A percentile compares a stretch with the other conserved stretches of the same genome.
These are phyloP conservation scores for Isurus oxyrinchus DNA, from an alignment of 2,113 vertebrate species.

Conservation along the genomic window DNA sequence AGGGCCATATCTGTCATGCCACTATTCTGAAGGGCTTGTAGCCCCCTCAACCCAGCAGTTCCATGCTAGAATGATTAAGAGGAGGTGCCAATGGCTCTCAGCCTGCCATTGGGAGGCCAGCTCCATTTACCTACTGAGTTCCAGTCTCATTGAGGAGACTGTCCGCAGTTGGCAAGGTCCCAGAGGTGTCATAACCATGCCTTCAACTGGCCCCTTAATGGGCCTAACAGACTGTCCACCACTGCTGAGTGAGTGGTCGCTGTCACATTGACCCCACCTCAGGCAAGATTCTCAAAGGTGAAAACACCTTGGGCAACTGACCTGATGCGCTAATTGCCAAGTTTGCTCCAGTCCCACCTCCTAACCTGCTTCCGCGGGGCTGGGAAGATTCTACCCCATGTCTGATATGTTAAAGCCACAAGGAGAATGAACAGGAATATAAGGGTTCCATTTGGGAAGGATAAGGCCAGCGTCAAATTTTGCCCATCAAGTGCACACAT, in stretches of 20 bases:
- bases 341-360: too few species aligned
- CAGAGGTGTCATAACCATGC: too few species aligned
- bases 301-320: too few species aligned
- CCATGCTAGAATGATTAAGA: neutral
- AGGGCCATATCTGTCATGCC: neutral
- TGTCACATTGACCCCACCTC: too few species aligned
- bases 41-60: neutral
- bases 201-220: too few species aligned
- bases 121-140: neutral
- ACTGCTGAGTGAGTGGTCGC: too few species aligned
- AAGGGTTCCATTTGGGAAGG: neutral
- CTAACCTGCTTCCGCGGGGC: too few species aligned
- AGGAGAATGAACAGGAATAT: neutral
- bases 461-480: neutral
- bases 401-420: neutral
- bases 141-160: too few species aligned
- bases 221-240: too few species aligned
- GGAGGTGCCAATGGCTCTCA: neutral
- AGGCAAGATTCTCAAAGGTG: too few species aligned
- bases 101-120: neutral
- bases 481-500: neutral
- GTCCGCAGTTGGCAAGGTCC: too few species aligned
- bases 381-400: neutral
- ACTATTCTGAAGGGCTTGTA: neutral
- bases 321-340: too few species aligned